Conservation (phyloP, 1,140 invertebrate genomes). For the Protaetia brevitarsis region DNA sequence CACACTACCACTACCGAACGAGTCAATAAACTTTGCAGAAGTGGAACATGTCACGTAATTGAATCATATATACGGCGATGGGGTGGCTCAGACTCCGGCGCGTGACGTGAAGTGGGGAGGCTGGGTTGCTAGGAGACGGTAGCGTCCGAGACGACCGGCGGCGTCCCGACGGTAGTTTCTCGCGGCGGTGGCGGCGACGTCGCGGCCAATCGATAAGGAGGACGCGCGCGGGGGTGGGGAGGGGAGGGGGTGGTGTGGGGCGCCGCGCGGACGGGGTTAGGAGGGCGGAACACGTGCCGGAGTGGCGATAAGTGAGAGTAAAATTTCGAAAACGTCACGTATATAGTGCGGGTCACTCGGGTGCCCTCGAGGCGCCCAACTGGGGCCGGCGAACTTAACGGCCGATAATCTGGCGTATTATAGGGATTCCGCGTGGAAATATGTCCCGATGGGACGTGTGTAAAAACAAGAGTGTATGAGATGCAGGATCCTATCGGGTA, state of each 20-base stretch:
- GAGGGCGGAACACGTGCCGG: neutral
- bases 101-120: constrained; percentile 37
- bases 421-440: too few species aligned
- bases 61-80: constrained; percentile 44
- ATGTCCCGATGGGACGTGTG: too few species aligned
- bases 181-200: constrained; percentile 30
- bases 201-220: constrained; percentile 36
- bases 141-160: constrained; percentile 41
- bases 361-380: too few species aligned
- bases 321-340: constrained; percentile 24
- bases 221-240: constrained; percentile 5
- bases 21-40: constrained; percentile 44
- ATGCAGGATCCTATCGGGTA: too few species aligned
- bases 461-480: too few species aligned
- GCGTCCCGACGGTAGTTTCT: constrained; percentile 27
- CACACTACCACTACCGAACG: constrained; percentile 36
- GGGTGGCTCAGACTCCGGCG: constrained; percentile 20
- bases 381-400: too few species aligned
- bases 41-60: constrained; percentile 45
- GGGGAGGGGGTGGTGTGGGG: neutral
- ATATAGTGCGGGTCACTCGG: constrained; percentile 2
- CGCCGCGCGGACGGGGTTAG: neutral
- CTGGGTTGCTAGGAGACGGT: constrained; percentile 44
- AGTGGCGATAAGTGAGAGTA: constrained; percentile 30
- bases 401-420: too few species aligned